Base-by-base conservation (phyloP, 2,113 vertebrate species). In the Takifugu bimaculatus region DNA sequence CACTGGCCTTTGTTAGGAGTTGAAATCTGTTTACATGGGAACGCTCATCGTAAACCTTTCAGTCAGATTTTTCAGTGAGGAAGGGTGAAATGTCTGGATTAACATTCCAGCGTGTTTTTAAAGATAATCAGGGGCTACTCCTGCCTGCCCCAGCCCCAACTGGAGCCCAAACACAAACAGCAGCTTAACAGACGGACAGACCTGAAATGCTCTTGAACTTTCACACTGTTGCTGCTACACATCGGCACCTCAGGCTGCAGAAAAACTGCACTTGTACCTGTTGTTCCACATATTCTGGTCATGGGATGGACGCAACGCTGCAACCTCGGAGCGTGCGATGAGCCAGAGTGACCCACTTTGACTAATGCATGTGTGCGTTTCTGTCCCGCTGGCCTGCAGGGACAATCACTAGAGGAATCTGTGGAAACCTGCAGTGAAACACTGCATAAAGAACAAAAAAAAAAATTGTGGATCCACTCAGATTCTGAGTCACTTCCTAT, bases 331-430 rank as follows among this genome's bases (percentile, higher is more conserved):
- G 62, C 65, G 63, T 69, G 77, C 72, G 70, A 61, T 44, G 12
- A 71, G 4, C 12, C 66, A 64, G 56, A 54, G 60, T 80, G 79
- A 85, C 78, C 83, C 79, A 83, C 72, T 81, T 81, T 72, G 50
- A 27, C 43, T 61, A 12, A 64, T 58, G 50, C 26, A 54, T 54
- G 57, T 58, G 51, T 62, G 63, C 54, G 49, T 63, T 48, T 62
- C 63, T 65, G 45, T 53, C 54, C 57, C 58, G 57, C 63, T 67
- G 72, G 78, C 74, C 57, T 70, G 64, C 3, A 50, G 39, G 28
- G 43, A 58, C 50, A 57, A 63, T 70, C 60, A 78, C 62, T 15
- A 4, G 45, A 12, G 25, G 42, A 60, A 53, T 32, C 43, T 5
- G 14, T n/a, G 6, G 15, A 48, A 48, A 15, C 13, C 1, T 5